Conservation (phyloP, 2,888 invertebrate genomes). For the Blera fallax region DNA sequence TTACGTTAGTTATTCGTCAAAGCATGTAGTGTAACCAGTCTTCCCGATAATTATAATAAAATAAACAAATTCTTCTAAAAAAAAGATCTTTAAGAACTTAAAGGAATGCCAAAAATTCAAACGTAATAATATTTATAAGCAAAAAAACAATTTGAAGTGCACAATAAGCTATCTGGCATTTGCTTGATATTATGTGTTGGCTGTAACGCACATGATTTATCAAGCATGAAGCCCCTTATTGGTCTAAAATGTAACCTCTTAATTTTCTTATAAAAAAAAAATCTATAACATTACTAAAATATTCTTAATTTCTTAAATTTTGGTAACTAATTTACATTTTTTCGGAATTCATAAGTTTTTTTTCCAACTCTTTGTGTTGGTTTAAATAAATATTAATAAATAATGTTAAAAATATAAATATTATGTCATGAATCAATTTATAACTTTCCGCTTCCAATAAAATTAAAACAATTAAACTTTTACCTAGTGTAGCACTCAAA, state of each 20-base stretch:
- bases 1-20: conserved; percentile 44
- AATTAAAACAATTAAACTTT: not conserved
- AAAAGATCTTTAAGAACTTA: conserved; percentile 9
- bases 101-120: not conserved
- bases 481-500: not conserved
- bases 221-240: not conserved
- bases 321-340: not conserved
- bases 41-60: conserved; percentile 45
- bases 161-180: not conserved
- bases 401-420: not conserved
- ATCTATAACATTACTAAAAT: not conserved
- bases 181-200: not conserved
- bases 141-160: not conserved
- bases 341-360: not conserved
- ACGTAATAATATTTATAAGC: not conserved
- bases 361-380: not conserved
- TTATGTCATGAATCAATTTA: not conserved
- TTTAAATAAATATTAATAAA: not conserved
- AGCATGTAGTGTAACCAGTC: conserved; percentile 56
- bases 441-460: not conserved
- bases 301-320: not conserved
- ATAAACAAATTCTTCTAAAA: conserved; percentile 10
- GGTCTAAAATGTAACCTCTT: not conserved
- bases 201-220: not conserved
- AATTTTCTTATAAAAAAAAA: not conserved